phyloP scores from a whole-genome alignment of 2,888 invertebrate genomes.

The Noctua pronuba region DNA sequence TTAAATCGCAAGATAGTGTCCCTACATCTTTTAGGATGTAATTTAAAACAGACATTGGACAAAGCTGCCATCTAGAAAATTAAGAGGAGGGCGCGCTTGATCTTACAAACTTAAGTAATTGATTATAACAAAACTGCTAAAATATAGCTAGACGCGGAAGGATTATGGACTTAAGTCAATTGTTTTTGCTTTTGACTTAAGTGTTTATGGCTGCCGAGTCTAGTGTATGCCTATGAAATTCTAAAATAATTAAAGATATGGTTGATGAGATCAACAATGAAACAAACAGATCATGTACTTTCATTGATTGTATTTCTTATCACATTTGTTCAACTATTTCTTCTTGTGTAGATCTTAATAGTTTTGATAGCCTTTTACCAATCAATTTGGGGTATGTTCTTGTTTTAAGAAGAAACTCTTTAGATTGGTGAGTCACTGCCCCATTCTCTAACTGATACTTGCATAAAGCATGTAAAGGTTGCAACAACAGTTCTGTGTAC shows the following conservation, averaged over 20 bases:
- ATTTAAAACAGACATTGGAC: neutral
- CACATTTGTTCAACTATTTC: slow-evolving; percentile 48
- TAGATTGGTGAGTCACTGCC: slow-evolving; percentile 97
- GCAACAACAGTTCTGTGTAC: slow-evolving; percentile 92
- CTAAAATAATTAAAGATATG: neutral
- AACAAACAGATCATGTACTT: neutral
- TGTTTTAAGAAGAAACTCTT: slow-evolving; percentile 95
- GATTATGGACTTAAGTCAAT: too few species aligned
- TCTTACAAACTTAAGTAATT: neutral
- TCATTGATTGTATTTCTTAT: slow-evolving; percentile 34
- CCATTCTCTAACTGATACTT: slow-evolving; percentile 97
- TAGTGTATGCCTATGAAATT: neutral
- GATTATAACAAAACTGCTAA: neutral
- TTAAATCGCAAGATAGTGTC: too few species aligned
- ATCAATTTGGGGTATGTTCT: slow-evolving; percentile 95
- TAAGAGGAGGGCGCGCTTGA: neutral
- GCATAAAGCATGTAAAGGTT: slow-evolving; percentile 95
- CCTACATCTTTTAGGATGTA: neutral
- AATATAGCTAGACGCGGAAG: too few species aligned
- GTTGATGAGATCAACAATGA: neutral
- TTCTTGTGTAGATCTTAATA: slow-evolving; percentile 83
- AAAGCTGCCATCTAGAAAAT: neutral
- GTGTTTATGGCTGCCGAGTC: too few species aligned
- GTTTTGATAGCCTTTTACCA: slow-evolving; percentile 93
- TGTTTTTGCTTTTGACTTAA: too few species aligned